phyloP scores from a whole-genome alignment of 2,888 invertebrate species.

The Ornithoptera alexandrae region DNA sequence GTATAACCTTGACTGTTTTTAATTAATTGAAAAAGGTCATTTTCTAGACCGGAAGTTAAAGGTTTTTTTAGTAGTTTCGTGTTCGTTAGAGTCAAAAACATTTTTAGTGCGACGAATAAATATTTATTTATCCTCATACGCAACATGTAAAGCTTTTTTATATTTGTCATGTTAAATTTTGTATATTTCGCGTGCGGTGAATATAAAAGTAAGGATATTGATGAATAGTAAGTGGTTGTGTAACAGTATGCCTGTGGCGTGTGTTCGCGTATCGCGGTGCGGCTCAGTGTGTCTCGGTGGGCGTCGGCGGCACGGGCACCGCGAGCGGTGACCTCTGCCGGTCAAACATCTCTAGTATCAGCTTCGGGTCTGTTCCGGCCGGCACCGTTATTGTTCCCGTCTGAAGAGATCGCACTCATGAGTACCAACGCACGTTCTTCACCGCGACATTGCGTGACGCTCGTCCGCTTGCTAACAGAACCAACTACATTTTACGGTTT shows the following conservation, averaged over 20 bases:
- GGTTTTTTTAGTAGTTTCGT: no score
- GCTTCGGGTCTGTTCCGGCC: slow-evolving; percentile 78
- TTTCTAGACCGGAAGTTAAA: no score
- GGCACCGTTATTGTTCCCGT: slow-evolving; percentile 79
- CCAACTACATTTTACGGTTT: slow-evolving; percentile 7
- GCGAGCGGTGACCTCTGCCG: slow-evolving; percentile 68
- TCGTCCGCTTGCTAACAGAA: slow-evolving; percentile 51
- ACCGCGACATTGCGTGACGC: slow-evolving; percentile 64
- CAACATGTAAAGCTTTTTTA: no score
- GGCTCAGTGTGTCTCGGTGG: slow-evolving; percentile 49
- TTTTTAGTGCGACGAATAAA: no score
- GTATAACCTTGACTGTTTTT: no score
- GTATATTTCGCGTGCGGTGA: no score
- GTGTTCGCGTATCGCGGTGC: background rate
- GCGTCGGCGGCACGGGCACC: slow-evolving; percentile 64
- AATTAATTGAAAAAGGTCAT: no score
- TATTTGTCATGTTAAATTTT: no score
- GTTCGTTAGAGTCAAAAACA: no score
- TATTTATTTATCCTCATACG: no score
- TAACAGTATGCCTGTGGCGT: background rate
- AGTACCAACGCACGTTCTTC: slow-evolving; percentile 76
- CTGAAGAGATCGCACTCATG: slow-evolving; percentile 61
- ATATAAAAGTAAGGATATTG: no score
- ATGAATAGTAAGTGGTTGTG: background rate
- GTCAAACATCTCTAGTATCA: slow-evolving; percentile 79